These are phyloP conservation scores for Ametastegia equiseti DNA, from an alignment of 2,888 invertebrate species.

Conservation along the genomic window DNA sequence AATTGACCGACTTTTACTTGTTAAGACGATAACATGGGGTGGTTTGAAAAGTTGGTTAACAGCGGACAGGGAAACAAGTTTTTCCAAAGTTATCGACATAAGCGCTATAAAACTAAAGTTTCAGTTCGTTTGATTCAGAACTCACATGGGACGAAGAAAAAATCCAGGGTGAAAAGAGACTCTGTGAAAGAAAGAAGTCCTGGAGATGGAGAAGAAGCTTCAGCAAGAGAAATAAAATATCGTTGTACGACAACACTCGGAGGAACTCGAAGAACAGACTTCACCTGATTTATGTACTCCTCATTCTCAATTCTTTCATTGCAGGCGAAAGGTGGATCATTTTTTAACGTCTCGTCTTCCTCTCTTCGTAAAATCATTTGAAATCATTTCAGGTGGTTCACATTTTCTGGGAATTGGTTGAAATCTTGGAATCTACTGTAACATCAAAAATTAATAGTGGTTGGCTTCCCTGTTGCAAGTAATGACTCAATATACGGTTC, in stretches of 20 bases:
- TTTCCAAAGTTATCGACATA: slow-evolving; percentile 14
- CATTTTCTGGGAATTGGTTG: no score
- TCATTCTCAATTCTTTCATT: neutral
- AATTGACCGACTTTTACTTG: slow-evolving; percentile 17
- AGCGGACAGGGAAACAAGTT: slow-evolving; percentile 5
- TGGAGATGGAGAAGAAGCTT: neutral
- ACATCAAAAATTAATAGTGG: no score
- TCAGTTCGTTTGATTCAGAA: slow-evolving; percentile 24
- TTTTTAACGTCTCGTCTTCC: no score
- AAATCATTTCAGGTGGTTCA: no score
- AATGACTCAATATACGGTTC: no score
- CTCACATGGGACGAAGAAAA: slow-evolving; percentile 17
- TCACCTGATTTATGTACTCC: slow-evolving; percentile 6
- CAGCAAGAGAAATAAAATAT: slow-evolving; percentile 26
- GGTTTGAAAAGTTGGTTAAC: neutral
- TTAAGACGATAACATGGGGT: neutral
- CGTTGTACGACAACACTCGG: slow-evolving; percentile 19
- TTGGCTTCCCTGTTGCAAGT: no score
- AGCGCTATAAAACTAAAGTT: slow-evolving; percentile 40
- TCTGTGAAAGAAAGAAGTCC: neutral
- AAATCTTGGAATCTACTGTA: no score
- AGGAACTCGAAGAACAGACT: no score
- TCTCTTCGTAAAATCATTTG: no score
- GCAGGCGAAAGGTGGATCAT: no score
- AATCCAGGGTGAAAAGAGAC: neutral